phyloP scores from a whole-genome alignment of 2,888 invertebrate species.

The Trichacis sp. region DNA sequence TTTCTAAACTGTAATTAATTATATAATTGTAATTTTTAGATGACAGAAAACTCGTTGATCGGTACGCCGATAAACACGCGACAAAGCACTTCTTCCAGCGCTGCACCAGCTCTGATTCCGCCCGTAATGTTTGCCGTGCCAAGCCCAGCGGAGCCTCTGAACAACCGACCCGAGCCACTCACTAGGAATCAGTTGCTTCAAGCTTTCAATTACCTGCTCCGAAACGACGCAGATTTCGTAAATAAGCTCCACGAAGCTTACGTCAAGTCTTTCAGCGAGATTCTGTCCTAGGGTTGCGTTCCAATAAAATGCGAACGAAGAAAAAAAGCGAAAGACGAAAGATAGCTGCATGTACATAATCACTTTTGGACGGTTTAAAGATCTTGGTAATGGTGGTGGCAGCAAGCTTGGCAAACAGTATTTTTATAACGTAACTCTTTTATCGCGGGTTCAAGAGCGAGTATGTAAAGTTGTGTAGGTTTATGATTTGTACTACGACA shows the following conservation, averaged over 20 bases:
- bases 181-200: conserved; percentile 90
- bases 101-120: conserved; percentile 81
- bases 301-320: not conserved
- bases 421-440: not conserved
- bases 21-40: conserved; percentile 41
- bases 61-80: conserved; percentile 45
- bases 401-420: not conserved
- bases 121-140: conserved; percentile 82
- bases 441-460: not conserved
- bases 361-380: not conserved
- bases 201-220: conserved; percentile 87
- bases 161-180: conserved; percentile 75
- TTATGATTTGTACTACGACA: too few species aligned
- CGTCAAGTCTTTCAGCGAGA: conserved; percentile 84
- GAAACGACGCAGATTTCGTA: conserved; percentile 89
- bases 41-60: conserved; percentile 51
- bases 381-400: not conserved
- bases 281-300: conserved; percentile 67
- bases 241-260: conserved; percentile 93
- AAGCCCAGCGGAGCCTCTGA: conserved; percentile 55
- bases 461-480: not conserved
- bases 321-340: not conserved
- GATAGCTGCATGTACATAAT: not conserved
- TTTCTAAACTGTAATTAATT: too few species aligned
- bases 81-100: conserved; percentile 35